These are phyloP conservation scores for Polyommatus iphigenia DNA, from an alignment of 2,888 invertebrate genomes.

Conservation along the genomic window DNA sequence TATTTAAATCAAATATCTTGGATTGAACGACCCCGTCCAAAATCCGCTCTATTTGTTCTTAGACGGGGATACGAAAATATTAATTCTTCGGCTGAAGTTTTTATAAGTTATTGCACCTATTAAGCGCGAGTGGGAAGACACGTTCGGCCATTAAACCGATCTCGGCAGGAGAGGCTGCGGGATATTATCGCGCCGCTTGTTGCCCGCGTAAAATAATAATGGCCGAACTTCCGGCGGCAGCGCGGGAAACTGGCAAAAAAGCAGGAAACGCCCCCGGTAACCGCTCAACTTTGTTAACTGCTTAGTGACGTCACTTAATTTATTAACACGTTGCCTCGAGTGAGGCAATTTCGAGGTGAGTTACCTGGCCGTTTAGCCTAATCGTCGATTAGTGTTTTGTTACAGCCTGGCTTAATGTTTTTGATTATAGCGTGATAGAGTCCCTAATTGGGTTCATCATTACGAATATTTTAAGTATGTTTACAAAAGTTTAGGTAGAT, in stretches of 20 bases:
- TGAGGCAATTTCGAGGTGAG: slow-evolving; percentile 61
- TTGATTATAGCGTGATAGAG: slow-evolving; percentile 6
- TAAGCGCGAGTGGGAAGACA: slow-evolving; percentile 77
- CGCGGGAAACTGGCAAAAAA: slow-evolving; percentile 77
- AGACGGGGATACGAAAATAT: slow-evolving; percentile 44
- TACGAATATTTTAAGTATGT: neutral
- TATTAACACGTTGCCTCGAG: slow-evolving; percentile 74
- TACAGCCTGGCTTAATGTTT: neutral
- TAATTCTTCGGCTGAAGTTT: slow-evolving; percentile 67
- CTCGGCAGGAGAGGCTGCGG: slow-evolving; percentile 61
- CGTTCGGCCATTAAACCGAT: slow-evolving; percentile 73
- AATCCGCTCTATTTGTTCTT: neutral
- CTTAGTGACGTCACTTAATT: slow-evolving; percentile 78
- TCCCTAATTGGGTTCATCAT: neutral
- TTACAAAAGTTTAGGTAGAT: neutral
- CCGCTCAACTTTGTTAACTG: slow-evolving; percentile 70
- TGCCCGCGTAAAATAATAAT: slow-evolving; percentile 81
- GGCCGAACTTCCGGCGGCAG: slow-evolving; percentile 80
- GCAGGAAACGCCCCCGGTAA: slow-evolving; percentile 75
- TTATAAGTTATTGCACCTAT: slow-evolving; percentile 78
- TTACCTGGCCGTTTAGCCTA: slow-evolving; percentile 56
- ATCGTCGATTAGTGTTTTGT: slow-evolving; percentile 47
- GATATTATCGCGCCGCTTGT: slow-evolving; percentile 81
- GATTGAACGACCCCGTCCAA: neutral
- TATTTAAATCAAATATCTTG: neutral